Evolutionary conservation across 2,888 invertebrate species (phyloP).

Genomic region (Meganola albula): DNA sequence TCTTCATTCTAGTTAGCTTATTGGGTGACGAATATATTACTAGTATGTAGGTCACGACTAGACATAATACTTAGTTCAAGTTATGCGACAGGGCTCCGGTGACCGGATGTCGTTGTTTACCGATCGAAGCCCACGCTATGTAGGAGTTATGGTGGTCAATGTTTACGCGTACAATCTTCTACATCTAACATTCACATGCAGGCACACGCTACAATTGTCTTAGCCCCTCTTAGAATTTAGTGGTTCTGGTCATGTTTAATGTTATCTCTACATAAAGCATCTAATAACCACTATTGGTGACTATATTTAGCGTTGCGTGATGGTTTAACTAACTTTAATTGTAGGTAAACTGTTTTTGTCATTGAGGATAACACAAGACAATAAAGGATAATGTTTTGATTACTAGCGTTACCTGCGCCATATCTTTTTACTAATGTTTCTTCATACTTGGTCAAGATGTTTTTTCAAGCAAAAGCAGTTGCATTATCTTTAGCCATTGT

Average conservation of each 20-base stretch:
- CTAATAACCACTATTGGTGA: slow-evolving; percentile 46
- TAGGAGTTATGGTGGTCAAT: slow-evolving; percentile 42
- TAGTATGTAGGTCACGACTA: slow-evolving; percentile 38
- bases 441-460: too few species aligned
- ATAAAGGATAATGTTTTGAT: too few species aligned
- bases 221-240: slow-evolving; percentile 22
- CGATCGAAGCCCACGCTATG: slow-evolving; percentile 57
- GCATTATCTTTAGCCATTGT: too few species aligned
- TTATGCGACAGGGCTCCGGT: slow-evolving; percentile 42
- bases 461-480: too few species aligned
- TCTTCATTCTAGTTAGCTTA: slow-evolving; percentile 22
- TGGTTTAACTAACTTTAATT: slow-evolving; percentile 35
- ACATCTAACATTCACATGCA: slow-evolving; percentile 15
- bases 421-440: too few species aligned
- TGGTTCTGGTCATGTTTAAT: slow-evolving; percentile 41
- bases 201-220: slow-evolving; percentile 4
- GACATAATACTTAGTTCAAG: slow-evolving; percentile 37
- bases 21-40: slow-evolving; percentile 23
- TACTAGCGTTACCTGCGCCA: too few species aligned
- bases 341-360: too few species aligned
- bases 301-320: slow-evolving; percentile 55
- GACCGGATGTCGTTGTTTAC: slow-evolving; percentile 70
- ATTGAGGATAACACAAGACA: too few species aligned
- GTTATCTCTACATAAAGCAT: slow-evolving; percentile 38
- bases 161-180: slow-evolving; percentile 23